Conservation (phyloP, 2,797 vertebrate species). For the Thamnophis elegans region DNA sequence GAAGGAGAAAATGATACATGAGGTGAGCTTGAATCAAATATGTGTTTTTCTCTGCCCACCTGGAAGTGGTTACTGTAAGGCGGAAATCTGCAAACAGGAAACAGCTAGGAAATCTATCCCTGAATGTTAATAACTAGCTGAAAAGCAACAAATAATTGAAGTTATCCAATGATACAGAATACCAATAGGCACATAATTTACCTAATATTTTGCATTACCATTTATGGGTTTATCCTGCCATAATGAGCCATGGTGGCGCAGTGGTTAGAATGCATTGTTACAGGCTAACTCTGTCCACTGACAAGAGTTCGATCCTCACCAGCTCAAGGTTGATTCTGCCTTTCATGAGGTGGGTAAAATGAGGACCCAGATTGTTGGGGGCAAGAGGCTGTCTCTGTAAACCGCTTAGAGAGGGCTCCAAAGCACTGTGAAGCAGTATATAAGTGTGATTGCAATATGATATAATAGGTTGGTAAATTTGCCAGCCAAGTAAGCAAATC, state of each 20-base stretch:
- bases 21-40: constrained; percentile 70
- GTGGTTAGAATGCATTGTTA: background rate
- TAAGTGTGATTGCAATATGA: background rate
- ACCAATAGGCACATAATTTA: background rate
- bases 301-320: background rate
- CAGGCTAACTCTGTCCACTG: background rate
- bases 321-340: background rate
- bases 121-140: background rate
- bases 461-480: background rate
- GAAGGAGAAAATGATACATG: constrained; percentile 75
- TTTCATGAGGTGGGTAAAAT: background rate
- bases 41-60: background rate
- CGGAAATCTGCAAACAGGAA: background rate
- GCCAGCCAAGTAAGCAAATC: background rate
- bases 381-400: background rate
- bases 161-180: background rate
- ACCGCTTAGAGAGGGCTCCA: background rate
- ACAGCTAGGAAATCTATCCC: background rate
- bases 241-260: background rate
- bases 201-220: background rate
- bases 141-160: background rate
- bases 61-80: constrained; percentile 9
- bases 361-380: background rate
- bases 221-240: background rate
- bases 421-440: background rate